Conservation (phyloP, 2,888 invertebrate species). For the Rugalucina vietnamica region DNA sequence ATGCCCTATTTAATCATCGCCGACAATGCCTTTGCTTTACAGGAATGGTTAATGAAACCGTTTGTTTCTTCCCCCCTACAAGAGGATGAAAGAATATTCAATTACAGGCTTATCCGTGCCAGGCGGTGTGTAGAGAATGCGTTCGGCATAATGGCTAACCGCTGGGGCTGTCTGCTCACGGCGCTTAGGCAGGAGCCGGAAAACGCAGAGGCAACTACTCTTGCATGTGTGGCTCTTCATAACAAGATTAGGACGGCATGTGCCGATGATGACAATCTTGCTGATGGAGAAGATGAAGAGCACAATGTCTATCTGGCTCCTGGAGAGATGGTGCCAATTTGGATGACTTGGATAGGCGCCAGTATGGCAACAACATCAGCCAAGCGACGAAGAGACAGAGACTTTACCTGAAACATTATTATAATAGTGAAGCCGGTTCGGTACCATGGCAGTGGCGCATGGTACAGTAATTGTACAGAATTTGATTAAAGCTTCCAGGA, state of each 20-base stretch:
- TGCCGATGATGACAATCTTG: neutral
- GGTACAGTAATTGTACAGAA: neutral
- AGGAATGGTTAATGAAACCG: constrained; percentile 56
- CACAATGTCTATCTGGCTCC: neutral
- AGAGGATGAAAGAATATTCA: constrained; percentile 33
- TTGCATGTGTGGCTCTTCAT: neutral
- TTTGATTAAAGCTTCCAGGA: no score
- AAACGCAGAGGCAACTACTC: neutral
- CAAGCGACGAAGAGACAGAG: neutral
- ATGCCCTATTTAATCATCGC: constrained; percentile 45
- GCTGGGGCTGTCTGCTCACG: neutral
- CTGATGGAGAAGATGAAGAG: neutral
- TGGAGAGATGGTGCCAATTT: neutral
- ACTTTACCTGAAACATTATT: neutral
- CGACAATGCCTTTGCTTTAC: constrained; percentile 56
- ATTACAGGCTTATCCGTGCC: constrained; percentile 40
- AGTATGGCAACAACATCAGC: neutral
- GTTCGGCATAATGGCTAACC: constrained; percentile 35
- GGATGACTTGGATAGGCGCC: neutral
- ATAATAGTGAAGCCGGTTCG: neutral
- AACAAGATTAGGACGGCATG: neutral
- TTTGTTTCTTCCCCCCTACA: constrained; percentile 34
- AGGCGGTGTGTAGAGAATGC: constrained; percentile 46
- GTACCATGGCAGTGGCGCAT: neutral
- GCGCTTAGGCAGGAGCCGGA: neutral